Evolutionary conservation across 2,888 invertebrate species (phyloP).

Genomic region (Suillia variegata): DNA sequence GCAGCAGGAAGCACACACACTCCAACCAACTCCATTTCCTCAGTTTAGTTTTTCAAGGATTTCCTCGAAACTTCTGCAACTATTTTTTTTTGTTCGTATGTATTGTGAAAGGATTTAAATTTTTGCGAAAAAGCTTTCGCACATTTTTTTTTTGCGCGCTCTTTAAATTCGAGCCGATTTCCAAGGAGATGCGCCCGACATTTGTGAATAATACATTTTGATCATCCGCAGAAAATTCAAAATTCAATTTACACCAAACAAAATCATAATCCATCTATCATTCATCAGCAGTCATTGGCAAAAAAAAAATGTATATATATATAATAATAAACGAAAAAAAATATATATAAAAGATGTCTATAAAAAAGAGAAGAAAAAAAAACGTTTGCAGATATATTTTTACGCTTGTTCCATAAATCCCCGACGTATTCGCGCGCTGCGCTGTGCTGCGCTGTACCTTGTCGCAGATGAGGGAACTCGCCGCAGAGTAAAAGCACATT

Average conservation of each 20-base stretch:
- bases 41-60: slow-evolving; percentile 48
- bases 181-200: not conserved
- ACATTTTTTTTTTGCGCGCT: too few species aligned
- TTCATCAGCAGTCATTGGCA: slow-evolving; percentile 41
- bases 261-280: slow-evolving; percentile 52
- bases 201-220: slow-evolving; percentile 27
- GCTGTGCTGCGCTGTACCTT: not conserved
- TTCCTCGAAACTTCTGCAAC: slow-evolving; percentile 39
- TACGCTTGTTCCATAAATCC: slow-evolving; percentile 4
- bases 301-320: not conserved
- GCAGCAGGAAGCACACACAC: too few species aligned
- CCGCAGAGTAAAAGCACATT: slow-evolving; percentile 27
- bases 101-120: slow-evolving; percentile 14
- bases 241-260: slow-evolving; percentile 55
- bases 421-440: not conserved
- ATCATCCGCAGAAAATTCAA: slow-evolving; percentile 36
- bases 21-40: slow-evolving; percentile 28
- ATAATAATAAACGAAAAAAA: not conserved
- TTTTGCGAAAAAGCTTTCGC: not conserved
- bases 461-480: not conserved
- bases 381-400: not conserved
- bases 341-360: not conserved
- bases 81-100: too few species aligned
- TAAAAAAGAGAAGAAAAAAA: not conserved
- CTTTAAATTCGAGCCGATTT: too few species aligned